Conservation (phyloP, 2,888 invertebrate genomes). For the Drosophila koepferae region DNA sequence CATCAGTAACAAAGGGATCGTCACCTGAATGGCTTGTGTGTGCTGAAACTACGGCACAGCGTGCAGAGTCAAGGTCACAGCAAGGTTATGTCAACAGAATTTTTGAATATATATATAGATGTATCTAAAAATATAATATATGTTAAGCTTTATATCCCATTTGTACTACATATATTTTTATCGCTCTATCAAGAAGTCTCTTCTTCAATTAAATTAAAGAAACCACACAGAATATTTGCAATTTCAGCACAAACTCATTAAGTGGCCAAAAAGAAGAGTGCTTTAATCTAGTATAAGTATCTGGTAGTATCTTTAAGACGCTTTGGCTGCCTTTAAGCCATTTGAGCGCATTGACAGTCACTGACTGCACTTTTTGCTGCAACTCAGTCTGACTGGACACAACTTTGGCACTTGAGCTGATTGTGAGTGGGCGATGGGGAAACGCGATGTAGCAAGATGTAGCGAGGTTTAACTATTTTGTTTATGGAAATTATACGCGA, state of each 20-base stretch:
- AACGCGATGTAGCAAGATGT: constrained; percentile 52
- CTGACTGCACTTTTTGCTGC: constrained; percentile 1
- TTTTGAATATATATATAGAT: no score
- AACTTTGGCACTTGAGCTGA: constrained; percentile 54
- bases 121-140: no score
- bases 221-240: constrained; percentile 16
- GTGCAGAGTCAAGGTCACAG: no score
- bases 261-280: not conserved
- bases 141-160: no score
- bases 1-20: no score
- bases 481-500: constrained; percentile 70
- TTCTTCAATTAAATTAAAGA: no score
- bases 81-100: no score
- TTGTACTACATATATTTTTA: no score
- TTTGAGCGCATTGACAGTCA: not conserved
- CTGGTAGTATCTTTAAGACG: no score
- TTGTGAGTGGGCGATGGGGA: constrained; percentile 9
- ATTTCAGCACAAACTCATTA: constrained; percentile 5
- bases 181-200: no score
- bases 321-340: constrained; percentile 12
- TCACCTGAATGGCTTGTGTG: no score
- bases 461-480: constrained; percentile 69
- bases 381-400: not conserved
- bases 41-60: no score
- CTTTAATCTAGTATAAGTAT: constrained; percentile 10